phyloP scores from a whole-genome alignment of 1,140 invertebrate species.

The Nylanderia fulva region DNA sequence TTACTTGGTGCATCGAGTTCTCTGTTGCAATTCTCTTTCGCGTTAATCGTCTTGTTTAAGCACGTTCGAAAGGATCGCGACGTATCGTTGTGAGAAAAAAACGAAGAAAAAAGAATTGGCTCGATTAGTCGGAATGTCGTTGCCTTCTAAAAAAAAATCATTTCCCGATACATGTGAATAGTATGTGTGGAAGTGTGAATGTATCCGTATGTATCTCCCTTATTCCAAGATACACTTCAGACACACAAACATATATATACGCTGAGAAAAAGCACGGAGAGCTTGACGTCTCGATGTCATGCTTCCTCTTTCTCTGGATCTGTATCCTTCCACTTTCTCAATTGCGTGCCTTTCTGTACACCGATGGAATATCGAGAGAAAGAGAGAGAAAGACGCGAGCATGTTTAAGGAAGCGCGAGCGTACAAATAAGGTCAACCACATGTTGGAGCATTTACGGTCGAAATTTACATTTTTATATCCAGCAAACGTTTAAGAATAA shows the following conservation, averaged over 20 bases:
- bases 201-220: not conserved
- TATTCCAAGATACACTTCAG: slow-evolving; percentile 16
- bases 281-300: slow-evolving; percentile 8
- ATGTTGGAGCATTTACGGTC: not conserved
- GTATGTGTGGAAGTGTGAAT: not conserved
- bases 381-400: not conserved
- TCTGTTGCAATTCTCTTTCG: not conserved
- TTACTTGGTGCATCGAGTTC: slow-evolving; percentile 6
- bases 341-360: slow-evolving; percentile 81
- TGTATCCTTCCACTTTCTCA: slow-evolving; percentile 79
- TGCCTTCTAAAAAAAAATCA: slow-evolving; percentile 17
- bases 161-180: not conserved
- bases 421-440: not conserved
- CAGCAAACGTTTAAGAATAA: slow-evolving; percentile 1
- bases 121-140: slow-evolving; percentile 23
- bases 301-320: slow-evolving; percentile 61
- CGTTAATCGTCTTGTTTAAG: slow-evolving; percentile 1
- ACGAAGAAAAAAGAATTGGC: slow-evolving; percentile 5
- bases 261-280: slow-evolving; percentile 7
- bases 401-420: slow-evolving; percentile 14
- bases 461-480: slow-evolving; percentile 55
- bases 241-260: not conserved
- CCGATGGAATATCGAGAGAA: slow-evolving; percentile 51
- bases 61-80: not conserved
- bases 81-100: slow-evolving; percentile 1